Percentiles rank a stretch among this genome's conserved stretches.
Evolutionary conservation across 1,140 invertebrate species (phyloP).

Genomic region (Penaeus vannamei): DNA sequence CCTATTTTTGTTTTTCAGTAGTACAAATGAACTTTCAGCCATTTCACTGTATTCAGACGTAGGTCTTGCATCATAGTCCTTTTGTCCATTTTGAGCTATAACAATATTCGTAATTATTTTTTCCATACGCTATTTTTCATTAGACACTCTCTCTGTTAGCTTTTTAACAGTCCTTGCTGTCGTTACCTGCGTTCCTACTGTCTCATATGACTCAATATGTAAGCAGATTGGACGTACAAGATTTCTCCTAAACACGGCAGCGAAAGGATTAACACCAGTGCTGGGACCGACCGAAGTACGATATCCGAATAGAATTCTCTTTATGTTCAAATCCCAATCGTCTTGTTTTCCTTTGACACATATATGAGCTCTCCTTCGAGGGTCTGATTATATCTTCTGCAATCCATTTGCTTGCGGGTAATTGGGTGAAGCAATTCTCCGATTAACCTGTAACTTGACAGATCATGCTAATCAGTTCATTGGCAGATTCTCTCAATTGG

Average conservation of each 20-base stretch:
- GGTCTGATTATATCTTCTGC: conserved; percentile 31
- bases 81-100: conserved; percentile 39
- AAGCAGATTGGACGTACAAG: conserved; percentile 28
- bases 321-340: conserved; percentile 42
- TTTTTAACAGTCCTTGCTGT: conserved; percentile 2
- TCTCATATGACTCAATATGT: neutral
- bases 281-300: conserved; percentile 25
- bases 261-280: conserved; percentile 20
- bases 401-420: conserved; percentile 35
- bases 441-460: conserved; percentile 31
- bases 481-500: too few species aligned
- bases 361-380: conserved; percentile 38
- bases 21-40: conserved; percentile 29
- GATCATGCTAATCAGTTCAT: too few species aligned
- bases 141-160: conserved; percentile 20
- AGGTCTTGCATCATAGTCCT: conserved; percentile 44
- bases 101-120: conserved; percentile 32
- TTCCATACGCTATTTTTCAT: neutral
- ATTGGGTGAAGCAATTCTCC: conserved; percentile 43
- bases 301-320: conserved; percentile 42
- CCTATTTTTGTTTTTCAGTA: conserved; percentile 36
- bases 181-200: neutral
- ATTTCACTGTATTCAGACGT: conserved; percentile 17
- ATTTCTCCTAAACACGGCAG: conserved; percentile 32
- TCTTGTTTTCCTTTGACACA: conserved; percentile 29